A percentile compares a stretch with the other conserved stretches of the same genome.
phyloP scores from a whole-genome alignment of 2,888 invertebrate genomes.

The Melanotus villosus region DNA sequence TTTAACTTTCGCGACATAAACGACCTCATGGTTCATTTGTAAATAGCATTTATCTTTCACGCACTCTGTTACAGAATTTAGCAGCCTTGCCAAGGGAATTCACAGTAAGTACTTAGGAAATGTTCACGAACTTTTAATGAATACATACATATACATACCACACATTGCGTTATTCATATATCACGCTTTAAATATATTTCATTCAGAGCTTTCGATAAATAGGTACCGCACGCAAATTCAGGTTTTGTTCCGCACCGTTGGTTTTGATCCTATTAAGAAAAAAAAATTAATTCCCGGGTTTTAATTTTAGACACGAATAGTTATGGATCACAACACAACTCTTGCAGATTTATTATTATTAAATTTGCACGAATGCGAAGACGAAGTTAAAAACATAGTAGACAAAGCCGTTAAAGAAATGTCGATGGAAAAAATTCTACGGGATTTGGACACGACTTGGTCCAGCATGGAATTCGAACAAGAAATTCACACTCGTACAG shows the following conservation, averaged over 20 bases:
- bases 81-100: slow-evolving; percentile 85
- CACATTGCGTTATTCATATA: slow-evolving; percentile 5
- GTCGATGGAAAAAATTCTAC: slow-evolving; percentile 96
- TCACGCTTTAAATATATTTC: slow-evolving; percentile 15
- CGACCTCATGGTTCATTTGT: slow-evolving; percentile 31
- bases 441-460: slow-evolving; percentile 93
- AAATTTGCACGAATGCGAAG: slow-evolving; percentile 96
- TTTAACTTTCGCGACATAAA: too few species aligned
- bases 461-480: slow-evolving; percentile 93
- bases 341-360: slow-evolving; percentile 91
- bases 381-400: slow-evolving; percentile 97
- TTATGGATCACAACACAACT: slow-evolving; percentile 94
- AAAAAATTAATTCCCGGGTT: neutral
- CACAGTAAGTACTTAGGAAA: slow-evolving; percentile 77
- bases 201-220: neutral
- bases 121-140: slow-evolving; percentile 27
- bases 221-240: too few species aligned
- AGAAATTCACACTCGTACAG: slow-evolving; percentile 89
- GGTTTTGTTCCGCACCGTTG: too few species aligned
- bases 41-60: slow-evolving; percentile 47
- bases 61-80: slow-evolving; percentile 79
- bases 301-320: slow-evolving; percentile 84
- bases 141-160: too few species aligned
- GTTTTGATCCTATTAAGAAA: too few species aligned
- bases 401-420: slow-evolving; percentile 99